Evolutionary conservation across 1,140 invertebrate genomes (phyloP), one percentile per base, ranked within the genome.

Genomic region (Campodea augens): DNA sequence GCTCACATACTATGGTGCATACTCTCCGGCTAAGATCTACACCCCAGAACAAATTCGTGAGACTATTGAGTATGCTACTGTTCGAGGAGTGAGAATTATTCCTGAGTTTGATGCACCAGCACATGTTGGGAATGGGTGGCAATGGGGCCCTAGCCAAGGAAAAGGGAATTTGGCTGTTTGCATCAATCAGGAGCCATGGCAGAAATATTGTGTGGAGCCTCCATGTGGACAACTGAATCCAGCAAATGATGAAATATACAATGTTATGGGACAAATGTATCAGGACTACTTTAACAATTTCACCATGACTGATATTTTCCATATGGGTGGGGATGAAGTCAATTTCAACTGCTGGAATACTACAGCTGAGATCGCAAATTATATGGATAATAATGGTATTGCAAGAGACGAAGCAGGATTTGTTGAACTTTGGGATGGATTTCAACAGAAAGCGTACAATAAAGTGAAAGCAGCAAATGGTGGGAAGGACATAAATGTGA

Each of bases 241-340:
- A n/a, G n/a, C n/a, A n/a, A n/a, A n/a, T n/a, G n/a, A n/a, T n/a
- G n/a, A n/a, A n/a, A n/a, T n/a, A n/a, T n/a, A n/a, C n/a, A n/a
- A n/a, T n/a, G n/a, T n/a, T n/a, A n/a, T n/a, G 7, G 49, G 49
- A n/a, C n/a, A n/a, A n/a, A n/a, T n/a, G n/a, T n/a, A n/a, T n/a
- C n/a, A n/a, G n/a, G n/a, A n/a, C n/a, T n/a, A n/a, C n/a, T n/a
- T n/a, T n/a, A n/a, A n/a, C n/a, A n/a, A n/a, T n/a, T n/a, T n/a
- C n/a, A n/a, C n/a, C n/a, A 36, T 23, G 45, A n/a, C n/a, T n/a
- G n/a, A n/a, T n/a, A n/a, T n/a, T n/a, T n/a, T n/a, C 49, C 60
- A 62, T 44, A 56, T 60, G 52, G 60, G 60, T 10, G 60, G 59
- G 12, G 60, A 62, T 50, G 60, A 62, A 51, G 58, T 62, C n/a